A percentile compares a stretch with the other conserved stretches of the same genome.
Evolutionary conservation across 2,113 vertebrate genomes (phyloP).

Genomic region (Sapayoa aenigma): DNA sequence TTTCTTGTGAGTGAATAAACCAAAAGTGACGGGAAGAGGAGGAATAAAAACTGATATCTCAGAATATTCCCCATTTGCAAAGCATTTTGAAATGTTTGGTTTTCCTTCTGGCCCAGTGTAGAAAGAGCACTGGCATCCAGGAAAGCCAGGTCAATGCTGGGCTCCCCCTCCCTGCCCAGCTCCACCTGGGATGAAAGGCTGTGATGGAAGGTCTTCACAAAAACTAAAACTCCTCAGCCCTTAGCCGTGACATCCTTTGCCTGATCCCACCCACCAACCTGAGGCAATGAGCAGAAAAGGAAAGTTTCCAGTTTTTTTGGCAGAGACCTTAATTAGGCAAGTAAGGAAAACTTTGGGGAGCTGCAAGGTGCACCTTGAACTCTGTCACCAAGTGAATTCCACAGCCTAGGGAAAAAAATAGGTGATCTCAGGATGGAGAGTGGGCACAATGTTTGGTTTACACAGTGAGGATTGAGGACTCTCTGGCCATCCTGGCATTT

Average conservation of each 20-base stretch:
- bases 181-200: neutral
- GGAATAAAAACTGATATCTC: neutral
- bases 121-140: neutral
- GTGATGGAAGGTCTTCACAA: neutral
- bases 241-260: neutral
- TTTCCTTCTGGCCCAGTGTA: neutral
- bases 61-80: neutral
- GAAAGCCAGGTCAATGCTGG: neutral
- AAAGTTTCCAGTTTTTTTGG: neutral
- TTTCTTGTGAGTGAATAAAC: neutral
- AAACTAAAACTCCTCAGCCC: neutral
- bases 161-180: neutral
- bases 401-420: neutral
- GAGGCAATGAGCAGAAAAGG: neutral
- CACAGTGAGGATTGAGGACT: neutral
- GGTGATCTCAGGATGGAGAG: neutral
- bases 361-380: neutral
- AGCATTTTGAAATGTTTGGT: neutral
- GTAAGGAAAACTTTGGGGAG: neutral
- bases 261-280: neutral
- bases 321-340: neutral
- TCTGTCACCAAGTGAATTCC: neutral
- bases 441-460: neutral
- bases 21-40: rapidly evolving
- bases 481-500: neutral